A percentile compares a stretch with the other conserved stretches of the same genome.
These are phyloP conservation scores for Melanotus villosus DNA, from an alignment of 2,888 invertebrate species.

Conservation along the genomic window DNA sequence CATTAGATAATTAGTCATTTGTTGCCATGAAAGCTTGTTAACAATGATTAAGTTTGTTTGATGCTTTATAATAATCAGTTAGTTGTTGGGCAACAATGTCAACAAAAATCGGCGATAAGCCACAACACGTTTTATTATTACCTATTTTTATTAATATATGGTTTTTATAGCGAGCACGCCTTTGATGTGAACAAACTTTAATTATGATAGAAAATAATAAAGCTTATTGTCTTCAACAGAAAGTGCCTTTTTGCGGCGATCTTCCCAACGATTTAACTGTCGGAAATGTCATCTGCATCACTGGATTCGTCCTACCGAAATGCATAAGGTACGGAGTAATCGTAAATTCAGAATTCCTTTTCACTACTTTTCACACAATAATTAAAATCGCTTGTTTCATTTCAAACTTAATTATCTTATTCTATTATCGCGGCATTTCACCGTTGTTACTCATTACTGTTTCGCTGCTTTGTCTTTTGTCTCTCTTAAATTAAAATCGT, in stretches of 20 bases:
- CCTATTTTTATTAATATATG: too few relatives aligned
- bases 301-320: conserved; percentile 28
- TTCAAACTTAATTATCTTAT: conserved; percentile 13
- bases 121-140: too few relatives aligned
- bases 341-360: neutral
- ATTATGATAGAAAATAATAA: conserved; percentile 40
- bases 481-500: neutral
- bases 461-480: neutral
- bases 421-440: neutral
- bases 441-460: neutral
- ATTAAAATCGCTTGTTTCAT: conserved; percentile 11
- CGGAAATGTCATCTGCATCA: conserved; percentile 57
- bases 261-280: conserved; percentile 55
- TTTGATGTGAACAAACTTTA: neutral
- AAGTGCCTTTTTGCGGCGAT: conserved; percentile 53
- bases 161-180: neutral
- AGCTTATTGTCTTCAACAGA: conserved; percentile 55
- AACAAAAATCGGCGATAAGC: neutral
- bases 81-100: too few relatives aligned
- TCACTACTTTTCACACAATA: neutral
- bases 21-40: too few relatives aligned
- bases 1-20: neutral
- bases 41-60: too few relatives aligned
- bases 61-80: too few relatives aligned
- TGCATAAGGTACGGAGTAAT: conserved; percentile 42